phyloP scores from a whole-genome alignment of 2,113 vertebrate genomes.

The Cyanoramphus novaezelandiae region DNA sequence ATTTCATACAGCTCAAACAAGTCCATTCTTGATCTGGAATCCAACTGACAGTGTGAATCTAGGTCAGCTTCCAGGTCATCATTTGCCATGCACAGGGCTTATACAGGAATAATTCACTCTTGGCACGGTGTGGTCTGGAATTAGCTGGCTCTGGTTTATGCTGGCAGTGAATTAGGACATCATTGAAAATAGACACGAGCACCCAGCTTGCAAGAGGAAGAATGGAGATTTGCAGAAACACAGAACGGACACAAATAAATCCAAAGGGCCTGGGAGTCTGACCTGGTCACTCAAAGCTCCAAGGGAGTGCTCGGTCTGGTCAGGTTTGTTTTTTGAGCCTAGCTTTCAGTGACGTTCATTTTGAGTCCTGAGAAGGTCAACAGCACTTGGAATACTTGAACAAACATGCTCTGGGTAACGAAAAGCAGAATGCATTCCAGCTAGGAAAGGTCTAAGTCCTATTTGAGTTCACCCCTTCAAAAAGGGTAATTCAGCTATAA shows the following conservation, averaged over 20 bases:
- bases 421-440: not conserved
- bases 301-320: not conserved
- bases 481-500: not conserved
- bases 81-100: not conserved
- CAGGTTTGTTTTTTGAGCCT: constrained; percentile 7
- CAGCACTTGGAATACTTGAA: not conserved
- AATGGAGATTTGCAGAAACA: not conserved
- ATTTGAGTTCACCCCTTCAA: not conserved
- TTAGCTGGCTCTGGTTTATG: not conserved
- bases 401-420: not conserved
- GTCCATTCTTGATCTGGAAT: not conserved
- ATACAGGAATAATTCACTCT: not conserved
- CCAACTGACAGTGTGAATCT: not conserved
- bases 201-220: not conserved
- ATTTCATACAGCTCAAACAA: not conserved
- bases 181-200: not conserved
- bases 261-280: not conserved
- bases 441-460: not conserved
- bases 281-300: not conserved
- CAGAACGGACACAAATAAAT: not conserved
- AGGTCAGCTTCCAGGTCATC: not conserved
- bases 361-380: not conserved
- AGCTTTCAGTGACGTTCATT: not conserved
- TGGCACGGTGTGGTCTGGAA: not conserved
- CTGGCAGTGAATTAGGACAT: not conserved